Conservation (phyloP, 2,888 invertebrate species). For the Dolomedes plantarius region DNA sequence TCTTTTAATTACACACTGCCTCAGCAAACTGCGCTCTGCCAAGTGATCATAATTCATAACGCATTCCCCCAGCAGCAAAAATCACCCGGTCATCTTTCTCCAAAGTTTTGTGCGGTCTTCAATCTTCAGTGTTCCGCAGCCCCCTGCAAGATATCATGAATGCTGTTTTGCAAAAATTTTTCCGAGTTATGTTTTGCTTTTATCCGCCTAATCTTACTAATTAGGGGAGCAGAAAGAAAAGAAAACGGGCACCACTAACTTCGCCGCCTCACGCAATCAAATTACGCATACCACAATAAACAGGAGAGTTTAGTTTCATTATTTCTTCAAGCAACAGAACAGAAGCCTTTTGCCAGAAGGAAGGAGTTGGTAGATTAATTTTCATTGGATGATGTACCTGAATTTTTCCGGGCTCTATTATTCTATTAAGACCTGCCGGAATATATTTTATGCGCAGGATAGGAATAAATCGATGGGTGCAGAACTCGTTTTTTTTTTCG, state of each 20-base stretch:
- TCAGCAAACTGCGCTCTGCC: too few relatives aligned
- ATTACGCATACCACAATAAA: constrained; percentile 5
- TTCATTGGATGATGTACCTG: constrained; percentile 4
- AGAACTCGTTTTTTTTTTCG: too few relatives aligned
- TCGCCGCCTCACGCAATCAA: neutral
- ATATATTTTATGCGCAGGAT: neutral
- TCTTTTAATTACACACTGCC: too few relatives aligned
- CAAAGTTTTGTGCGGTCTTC: too few relatives aligned
- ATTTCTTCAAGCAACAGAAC: neutral
- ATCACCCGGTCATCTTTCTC: too few relatives aligned
- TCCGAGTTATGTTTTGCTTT: neutral
- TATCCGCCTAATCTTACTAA: constrained; percentile 13
- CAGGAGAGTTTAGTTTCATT: neutral
- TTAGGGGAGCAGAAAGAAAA: neutral
- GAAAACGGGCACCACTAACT: neutral
- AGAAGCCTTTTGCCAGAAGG: neutral
- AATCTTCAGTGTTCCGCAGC: neutral
- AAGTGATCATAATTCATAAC: too few relatives aligned
- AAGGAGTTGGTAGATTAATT: constrained; percentile 3
- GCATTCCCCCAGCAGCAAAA: too few relatives aligned
- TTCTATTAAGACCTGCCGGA: neutral
- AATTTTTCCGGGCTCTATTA: constrained; percentile 1
- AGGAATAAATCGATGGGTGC: neutral
- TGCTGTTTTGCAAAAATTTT: neutral
- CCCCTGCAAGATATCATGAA: neutral